Percentiles rank a stretch among this genome's conserved stretches.
These are phyloP conservation scores for Eupithecia abbreviata DNA, from an alignment of 2,888 invertebrate species.

Conservation along the genomic window DNA sequence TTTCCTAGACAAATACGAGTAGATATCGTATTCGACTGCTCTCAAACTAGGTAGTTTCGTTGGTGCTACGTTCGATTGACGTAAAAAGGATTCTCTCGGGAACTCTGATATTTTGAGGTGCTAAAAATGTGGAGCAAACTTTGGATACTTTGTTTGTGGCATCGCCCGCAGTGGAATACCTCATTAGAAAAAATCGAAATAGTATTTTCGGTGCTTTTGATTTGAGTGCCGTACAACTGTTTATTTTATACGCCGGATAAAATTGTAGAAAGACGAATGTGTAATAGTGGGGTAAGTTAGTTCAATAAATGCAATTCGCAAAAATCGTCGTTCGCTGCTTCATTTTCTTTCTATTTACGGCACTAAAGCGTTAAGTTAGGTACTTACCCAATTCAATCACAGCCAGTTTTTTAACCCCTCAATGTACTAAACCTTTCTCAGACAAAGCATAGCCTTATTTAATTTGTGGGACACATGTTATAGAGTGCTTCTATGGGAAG, in stretches of 20 bases:
- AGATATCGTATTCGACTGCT: conserved; percentile 15
- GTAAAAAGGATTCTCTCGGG: not conserved
- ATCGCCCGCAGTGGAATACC: not conserved
- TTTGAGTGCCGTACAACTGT: not conserved
- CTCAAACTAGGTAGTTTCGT: not conserved
- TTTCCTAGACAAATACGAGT: conserved; percentile 41
- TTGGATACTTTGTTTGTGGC: not conserved
- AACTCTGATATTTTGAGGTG: conserved; percentile 2
- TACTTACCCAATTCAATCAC: not conserved
- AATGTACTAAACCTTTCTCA: conserved; percentile 12
- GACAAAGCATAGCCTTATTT: conserved; percentile 55
- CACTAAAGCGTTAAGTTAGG: not conserved
- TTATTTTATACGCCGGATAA: not conserved
- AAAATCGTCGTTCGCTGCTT: not conserved
- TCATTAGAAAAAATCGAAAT: not conserved
- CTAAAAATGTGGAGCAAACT: conserved; percentile 5
- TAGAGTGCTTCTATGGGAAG: conserved; percentile 56
- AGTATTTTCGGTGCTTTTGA: not conserved
- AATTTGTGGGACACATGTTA: conserved; percentile 61
- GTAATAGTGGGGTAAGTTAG: not conserved
- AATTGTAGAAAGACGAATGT: not conserved
- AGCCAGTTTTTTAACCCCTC: not conserved
- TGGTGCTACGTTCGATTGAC: conserved; percentile 6
- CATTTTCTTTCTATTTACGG: not conserved
- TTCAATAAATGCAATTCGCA: not conserved